A percentile compares a stretch with the other conserved stretches of the same genome.
phyloP scores from a whole-genome alignment of 2,888 invertebrate species.

The Synergus gifuensis region DNA sequence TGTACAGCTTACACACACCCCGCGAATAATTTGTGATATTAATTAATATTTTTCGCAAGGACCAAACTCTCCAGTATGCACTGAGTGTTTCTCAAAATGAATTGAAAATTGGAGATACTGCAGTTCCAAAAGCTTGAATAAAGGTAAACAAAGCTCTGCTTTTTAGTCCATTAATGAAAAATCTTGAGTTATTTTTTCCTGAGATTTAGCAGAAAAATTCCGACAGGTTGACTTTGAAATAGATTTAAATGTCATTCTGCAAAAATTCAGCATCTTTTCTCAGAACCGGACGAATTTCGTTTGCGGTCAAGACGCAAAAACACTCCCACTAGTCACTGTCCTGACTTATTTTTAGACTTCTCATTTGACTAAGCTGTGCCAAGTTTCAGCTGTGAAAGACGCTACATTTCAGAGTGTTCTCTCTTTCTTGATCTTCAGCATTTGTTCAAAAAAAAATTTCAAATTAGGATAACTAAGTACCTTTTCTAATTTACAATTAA shows the following conservation, averaged over 20 bases:
- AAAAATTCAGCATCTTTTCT: constrained; percentile 57
- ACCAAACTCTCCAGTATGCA: constrained; percentile 14
- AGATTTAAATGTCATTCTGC: not conserved
- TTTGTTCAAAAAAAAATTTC: not conserved
- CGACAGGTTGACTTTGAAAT: not conserved
- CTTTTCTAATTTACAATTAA: not conserved
- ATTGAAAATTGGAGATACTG: not conserved
- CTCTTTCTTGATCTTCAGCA: not conserved
- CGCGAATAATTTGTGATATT: constrained; percentile 35
- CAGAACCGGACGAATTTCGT: constrained; percentile 51
- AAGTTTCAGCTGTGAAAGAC: constrained; percentile 53
- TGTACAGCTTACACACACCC: constrained; percentile 25
- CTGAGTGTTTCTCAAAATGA: not conserved
- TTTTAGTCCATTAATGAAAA: not conserved
- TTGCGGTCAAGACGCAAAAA: constrained; percentile 67
- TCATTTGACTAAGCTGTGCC: constrained; percentile 56
- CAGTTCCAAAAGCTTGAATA: not conserved
- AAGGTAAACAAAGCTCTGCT: not conserved
- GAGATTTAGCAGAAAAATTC: not conserved
- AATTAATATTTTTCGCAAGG: constrained; percentile 23
- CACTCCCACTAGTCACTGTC: constrained; percentile 56
- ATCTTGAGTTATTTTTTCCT: not conserved
- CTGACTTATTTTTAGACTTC: constrained; percentile 63
- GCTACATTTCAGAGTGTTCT: constrained; percentile 6
- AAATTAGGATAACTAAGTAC: not conserved